Evolutionary conservation across 2,888 invertebrate genomes (phyloP).

Genomic region (Cerastis leucographa): DNA sequence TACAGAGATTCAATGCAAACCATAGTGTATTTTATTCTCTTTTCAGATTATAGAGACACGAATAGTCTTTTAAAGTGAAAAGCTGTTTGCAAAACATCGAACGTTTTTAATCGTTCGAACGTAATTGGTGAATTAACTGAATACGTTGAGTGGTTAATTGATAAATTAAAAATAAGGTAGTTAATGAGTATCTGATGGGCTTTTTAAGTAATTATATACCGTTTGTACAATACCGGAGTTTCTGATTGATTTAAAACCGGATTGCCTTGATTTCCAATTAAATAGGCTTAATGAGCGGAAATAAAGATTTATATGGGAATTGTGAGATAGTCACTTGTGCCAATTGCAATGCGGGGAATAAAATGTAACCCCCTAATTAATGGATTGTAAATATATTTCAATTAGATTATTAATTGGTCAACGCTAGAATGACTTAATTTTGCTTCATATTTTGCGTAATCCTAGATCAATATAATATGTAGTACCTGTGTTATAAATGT

Average conservation of each 20-base stretch:
- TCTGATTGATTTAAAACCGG: slow-evolving; percentile 41
- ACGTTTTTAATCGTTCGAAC: slow-evolving; percentile 50
- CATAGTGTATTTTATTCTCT: slow-evolving; percentile 75
- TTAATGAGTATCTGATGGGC: slow-evolving; percentile 21
- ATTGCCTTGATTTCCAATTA: slow-evolving; percentile 29
- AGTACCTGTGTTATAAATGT: background rate
- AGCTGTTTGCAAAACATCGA: slow-evolving; percentile 57
- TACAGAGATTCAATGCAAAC: slow-evolving; percentile 77
- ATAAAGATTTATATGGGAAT: background rate
- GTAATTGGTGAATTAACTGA: slow-evolving; percentile 48
- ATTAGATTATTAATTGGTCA: background rate
- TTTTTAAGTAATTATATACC: slow-evolving; percentile 51
- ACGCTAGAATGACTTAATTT: background rate
- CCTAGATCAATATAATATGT: too few species aligned
- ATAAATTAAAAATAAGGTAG: slow-evolving; percentile 37
- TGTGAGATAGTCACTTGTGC: slow-evolving; percentile 4
- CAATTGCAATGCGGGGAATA: slow-evolving; percentile 14
- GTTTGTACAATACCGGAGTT: background rate
- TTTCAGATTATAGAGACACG: slow-evolving; percentile 72
- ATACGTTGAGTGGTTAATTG: slow-evolving; percentile 47
- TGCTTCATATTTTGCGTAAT: background rate
- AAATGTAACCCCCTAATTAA: slow-evolving; percentile 1
- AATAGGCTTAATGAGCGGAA: slow-evolving; percentile 8
- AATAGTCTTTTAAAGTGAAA: slow-evolving; percentile 67
- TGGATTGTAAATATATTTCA: background rate